Base-by-base conservation (phyloP, 2,113 vertebrate species). In the Pterocles gutturalis region DNA sequence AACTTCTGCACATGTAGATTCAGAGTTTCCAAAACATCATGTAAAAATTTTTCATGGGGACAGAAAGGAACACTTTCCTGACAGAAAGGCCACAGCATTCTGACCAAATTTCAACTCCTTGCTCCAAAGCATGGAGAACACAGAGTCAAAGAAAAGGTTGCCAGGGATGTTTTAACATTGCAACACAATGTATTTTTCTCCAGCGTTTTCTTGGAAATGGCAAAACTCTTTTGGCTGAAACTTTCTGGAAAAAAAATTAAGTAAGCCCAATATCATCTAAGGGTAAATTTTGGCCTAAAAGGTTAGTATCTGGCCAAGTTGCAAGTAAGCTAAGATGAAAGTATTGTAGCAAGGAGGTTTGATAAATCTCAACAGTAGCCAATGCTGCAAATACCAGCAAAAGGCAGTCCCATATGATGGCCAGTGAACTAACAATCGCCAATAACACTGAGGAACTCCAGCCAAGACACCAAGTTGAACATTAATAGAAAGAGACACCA, bases 171-270 rank as follows among this genome's bases (percentile, higher is more conserved):
- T 96, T 95, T 64, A 92, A 48, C 16, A 67, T 96, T 96, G 90
- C 92, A 90, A 95, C 76, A 95, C 71, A 75, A 86, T 22, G 7
- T 58, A 77, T 94, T 95, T 95, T 95, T 90, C 51, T 87, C 73
- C 78, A 96, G 33, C 2, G 0, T 96, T 94, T 95, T 96, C 90
- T 91, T 96, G 91, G 84, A 96, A 96, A 87, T 34, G 34, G 71
- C 11, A 84, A 67, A 71, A 87, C 2, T 11, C 2, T 62, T 90
- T 86, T 91, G 73, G 70, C 49, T 49, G 36, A 83, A 85, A 76
- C 3, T 3, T 51, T 77, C 25, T 58, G 73, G 75, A 41, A 79
- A 85, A 84, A 55, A 88, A 72, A 80, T 15, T 46, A 84, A 83
- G 9, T 24, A 4, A 83, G 8, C 24, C 24, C 7, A 17, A 10